Evolutionary conservation across 2,888 invertebrate species (phyloP).

Genomic region (Graphium colonna): DNA sequence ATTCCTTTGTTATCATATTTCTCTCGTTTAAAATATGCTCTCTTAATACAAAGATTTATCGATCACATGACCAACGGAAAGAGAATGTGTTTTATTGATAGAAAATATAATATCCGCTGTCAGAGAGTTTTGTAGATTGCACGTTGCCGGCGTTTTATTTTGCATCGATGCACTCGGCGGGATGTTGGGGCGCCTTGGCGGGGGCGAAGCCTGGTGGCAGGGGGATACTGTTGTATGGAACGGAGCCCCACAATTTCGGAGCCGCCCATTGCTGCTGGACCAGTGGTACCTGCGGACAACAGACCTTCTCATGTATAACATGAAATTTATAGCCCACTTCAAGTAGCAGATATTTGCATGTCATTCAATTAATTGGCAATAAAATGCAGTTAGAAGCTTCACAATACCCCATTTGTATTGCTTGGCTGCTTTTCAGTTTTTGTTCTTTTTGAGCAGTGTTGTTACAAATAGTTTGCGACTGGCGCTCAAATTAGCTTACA

Average conservation of each 20-base stretch:
- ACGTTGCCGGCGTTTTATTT: constrained; percentile 50
- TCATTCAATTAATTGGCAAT: no score
- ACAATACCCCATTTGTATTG: no score
- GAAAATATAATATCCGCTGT: constrained; percentile 52
- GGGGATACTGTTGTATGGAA: constrained; percentile 48
- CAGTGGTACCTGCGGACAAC: constrained; percentile 20
- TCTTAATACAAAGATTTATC: constrained; percentile 78
- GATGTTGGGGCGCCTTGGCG: constrained; percentile 56
- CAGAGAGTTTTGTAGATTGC: constrained; percentile 34
- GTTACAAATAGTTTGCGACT: no score
- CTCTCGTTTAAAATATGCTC: constrained; percentile 78
- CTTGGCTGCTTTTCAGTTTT: no score
- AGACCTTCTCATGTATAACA: no score
- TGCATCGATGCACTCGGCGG: constrained; percentile 76
- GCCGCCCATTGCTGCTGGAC: constrained; percentile 31
- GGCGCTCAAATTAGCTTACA: no score
- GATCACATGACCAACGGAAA: constrained; percentile 71
- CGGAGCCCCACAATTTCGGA: constrained; percentile 40
- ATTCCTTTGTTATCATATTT: constrained; percentile 80
- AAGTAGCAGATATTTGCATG: no score
- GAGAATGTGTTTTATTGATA: constrained; percentile 50
- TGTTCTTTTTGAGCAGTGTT: no score
- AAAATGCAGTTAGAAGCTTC: no score
- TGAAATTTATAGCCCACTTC: no score
- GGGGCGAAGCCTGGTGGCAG: constrained; percentile 75